Evolutionary conservation across 2,113 vertebrate genomes (phyloP), one percentile per base, ranked within the genome.

Genomic region (Zootoca vivipara): DNA sequence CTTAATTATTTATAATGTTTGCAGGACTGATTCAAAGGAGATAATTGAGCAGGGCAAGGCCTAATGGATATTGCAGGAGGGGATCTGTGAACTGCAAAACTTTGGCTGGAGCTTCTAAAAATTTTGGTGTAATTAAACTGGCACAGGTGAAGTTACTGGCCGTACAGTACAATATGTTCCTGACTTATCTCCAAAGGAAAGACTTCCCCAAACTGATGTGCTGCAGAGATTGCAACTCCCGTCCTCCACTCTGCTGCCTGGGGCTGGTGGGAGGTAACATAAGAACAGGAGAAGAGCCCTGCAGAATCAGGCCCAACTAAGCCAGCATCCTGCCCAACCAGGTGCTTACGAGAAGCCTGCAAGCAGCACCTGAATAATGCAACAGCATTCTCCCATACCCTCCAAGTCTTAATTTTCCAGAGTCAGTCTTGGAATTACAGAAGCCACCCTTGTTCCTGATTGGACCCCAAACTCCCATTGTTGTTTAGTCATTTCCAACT

Each of bases 21-120:
- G 13, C 88, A 30, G 33, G 78, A 91, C 22, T 94, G 35, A 46
- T 93, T 92, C 93, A 80, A 93, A 83, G 92, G 85, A 83, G 72
- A 85, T 89, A 86, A 93, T 91, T 92, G 82, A 79, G 58, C 86
- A 88, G 72, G 62, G 89, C 85, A 89, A 91, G 30, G 82, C 38
- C 85, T 82, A 92, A 91, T 79, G 74, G 64, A 10, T 46, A 10
- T 65, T 85, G 3, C 62, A 58, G 58, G 56, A 38, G 13, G 30
- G n/a, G 0, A 22, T 28, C 78, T 89, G 78, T 87, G 69, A 65
- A 4, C 9, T 80, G 91, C 85, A 73, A 90, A 15, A 80, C 20
- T 86, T 73, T 70, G 0, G 0, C 72, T 86, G 80, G 16, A 70
- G 2, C 2, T 10, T 33, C 62, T 56, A 24, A 69, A 78, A 91